Conservation (phyloP, 2,113 vertebrate species). For the Sylvilagus bachmani region DNA sequence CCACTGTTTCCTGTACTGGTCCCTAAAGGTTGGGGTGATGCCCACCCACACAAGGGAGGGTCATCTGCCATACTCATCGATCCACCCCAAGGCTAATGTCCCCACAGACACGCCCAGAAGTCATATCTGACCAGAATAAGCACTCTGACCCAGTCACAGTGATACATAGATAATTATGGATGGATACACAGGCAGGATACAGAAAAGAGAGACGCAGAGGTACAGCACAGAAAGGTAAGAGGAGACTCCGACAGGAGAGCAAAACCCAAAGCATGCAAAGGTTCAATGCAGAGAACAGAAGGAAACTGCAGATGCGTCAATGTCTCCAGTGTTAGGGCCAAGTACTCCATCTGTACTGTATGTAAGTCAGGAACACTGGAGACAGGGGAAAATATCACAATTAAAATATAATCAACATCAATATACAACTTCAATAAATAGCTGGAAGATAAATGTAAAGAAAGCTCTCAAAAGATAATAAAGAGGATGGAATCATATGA, state of each 20-base stretch:
- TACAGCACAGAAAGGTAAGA: accelerated
- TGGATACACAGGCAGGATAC: too few relatives aligned
- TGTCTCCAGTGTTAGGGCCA: background rate
- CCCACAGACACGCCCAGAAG: background rate
- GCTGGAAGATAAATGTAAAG: background rate
- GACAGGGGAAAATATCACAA: background rate
- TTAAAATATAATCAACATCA: background rate
- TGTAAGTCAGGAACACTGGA: background rate
- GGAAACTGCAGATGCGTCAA: background rate
- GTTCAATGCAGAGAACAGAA: background rate
- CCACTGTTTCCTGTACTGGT: background rate
- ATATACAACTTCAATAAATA: background rate
- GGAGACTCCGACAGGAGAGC: background rate
- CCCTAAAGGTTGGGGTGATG: accelerated
- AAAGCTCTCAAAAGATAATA: background rate
- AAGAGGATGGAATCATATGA: background rate
- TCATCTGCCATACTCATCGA: background rate
- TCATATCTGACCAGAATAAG: background rate
- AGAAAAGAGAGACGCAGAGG: background rate
- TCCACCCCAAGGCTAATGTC: background rate
- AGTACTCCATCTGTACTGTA: background rate
- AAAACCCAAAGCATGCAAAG: background rate
- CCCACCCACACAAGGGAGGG: background rate
- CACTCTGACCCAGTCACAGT: background rate
- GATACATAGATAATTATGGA: too few relatives aligned